A percentile compares a stretch with the other conserved stretches of the same genome.
Conservation (phyloP, 1,140 invertebrate genomes). For the Rhopalosiphum padi region DNA sequence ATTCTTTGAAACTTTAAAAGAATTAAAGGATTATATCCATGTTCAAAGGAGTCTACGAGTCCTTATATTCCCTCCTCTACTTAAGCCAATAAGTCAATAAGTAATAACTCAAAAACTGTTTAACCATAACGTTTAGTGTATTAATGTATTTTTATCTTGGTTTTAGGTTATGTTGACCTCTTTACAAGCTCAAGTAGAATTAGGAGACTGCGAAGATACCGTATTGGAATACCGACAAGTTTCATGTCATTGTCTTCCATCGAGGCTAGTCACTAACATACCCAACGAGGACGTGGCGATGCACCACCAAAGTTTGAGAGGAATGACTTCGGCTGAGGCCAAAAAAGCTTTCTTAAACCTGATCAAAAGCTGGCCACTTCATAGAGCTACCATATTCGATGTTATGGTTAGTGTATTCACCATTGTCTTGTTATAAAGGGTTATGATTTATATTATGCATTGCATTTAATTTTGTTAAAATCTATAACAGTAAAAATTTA, state of each 20-base stretch:
- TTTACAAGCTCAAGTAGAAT: conserved; percentile 90
- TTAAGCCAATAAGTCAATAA: not conserved
- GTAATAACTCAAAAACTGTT: not conserved
- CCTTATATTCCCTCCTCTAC: not conserved
- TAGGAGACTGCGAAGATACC: conserved; percentile 79
- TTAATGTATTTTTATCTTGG: conserved; percentile 59
- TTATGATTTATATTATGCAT: not conserved
- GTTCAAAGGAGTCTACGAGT: not conserved
- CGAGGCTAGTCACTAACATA: conserved; percentile 77
- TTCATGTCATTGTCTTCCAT: conserved; percentile 81
- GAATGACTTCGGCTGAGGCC: conserved; percentile 83
- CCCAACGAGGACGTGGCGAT: conserved; percentile 81
- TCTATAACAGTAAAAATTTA: not conserved
- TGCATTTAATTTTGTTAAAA: not conserved
- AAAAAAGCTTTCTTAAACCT: conserved; percentile 94
- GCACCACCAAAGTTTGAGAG: conserved; percentile 85
- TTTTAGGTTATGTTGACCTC: conserved; percentile 90
- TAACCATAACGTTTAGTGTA: not conserved
- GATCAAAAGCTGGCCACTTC: conserved; percentile 90
- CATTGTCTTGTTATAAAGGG: not conserved
- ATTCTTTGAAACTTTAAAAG: too few species aligned
- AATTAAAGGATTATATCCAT: not conserved
- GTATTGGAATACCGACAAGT: conserved; percentile 77
- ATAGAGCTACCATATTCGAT: conserved; percentile 92
- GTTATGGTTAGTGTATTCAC: conserved; percentile 74